Conservation (phyloP, 2,113 vertebrate genomes). For the Astur gentilis region DNA sequence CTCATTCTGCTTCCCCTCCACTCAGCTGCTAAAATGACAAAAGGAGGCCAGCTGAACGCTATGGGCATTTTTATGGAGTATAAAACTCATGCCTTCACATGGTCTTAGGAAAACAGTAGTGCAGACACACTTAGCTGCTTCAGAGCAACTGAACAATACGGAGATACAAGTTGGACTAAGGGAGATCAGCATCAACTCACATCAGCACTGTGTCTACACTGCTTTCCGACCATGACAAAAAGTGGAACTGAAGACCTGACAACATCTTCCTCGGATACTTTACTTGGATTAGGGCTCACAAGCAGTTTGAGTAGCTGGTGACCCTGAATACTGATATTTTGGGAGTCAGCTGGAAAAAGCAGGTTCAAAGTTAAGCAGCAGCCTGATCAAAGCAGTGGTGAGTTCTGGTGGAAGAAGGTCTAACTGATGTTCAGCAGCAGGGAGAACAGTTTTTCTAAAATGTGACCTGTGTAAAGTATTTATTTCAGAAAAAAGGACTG, state of each 20-base stretch:
- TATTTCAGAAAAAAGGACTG: not conserved
- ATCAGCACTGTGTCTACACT: not conserved
- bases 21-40: constrained; percentile 24
- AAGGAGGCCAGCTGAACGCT: not conserved
- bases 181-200: not conserved
- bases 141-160: not conserved
- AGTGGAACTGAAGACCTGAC: not conserved
- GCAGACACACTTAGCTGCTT: not conserved
- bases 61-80: not conserved
- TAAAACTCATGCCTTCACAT: not conserved
- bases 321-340: not conserved
- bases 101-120: not conserved
- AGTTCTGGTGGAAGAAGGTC: not conserved
- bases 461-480: not conserved
- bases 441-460: not conserved
- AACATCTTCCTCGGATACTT: not conserved
- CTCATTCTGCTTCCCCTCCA: not conserved
- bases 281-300: not conserved
- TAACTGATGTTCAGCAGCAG: not conserved
- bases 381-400: not conserved
- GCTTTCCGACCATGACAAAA: not conserved
- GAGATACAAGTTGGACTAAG: not conserved
- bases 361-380: not conserved
- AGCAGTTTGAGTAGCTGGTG: not conserved
- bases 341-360: not conserved